Evolutionary conservation across 2,888 invertebrate species (phyloP).

Genomic region (Lumbricus terrestris): DNA sequence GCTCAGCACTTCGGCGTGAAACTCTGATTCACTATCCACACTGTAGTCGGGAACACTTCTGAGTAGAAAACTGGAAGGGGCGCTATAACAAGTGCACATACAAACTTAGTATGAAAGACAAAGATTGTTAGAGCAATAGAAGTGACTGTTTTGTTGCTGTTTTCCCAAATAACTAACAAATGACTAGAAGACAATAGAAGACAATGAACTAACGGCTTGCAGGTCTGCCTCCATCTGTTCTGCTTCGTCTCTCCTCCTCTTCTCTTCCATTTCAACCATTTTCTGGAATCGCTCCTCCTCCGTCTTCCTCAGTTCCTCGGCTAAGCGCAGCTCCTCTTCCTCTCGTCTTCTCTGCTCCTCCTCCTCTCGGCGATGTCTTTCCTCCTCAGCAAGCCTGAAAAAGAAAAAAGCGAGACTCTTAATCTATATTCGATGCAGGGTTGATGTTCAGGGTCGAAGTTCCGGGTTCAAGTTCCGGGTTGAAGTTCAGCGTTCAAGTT

Average conservation of each 20-base stretch:
- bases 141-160: too few relatives aligned
- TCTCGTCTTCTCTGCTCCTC: slow-evolving; percentile 79
- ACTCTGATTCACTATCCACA: too few relatives aligned
- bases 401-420: slow-evolving; percentile 43
- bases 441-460: too few relatives aligned
- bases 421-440: too few relatives aligned
- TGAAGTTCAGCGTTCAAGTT: too few relatives aligned
- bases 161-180: neutral
- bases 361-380: slow-evolving; percentile 74
- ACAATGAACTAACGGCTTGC: neutral
- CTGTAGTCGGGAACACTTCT: too few relatives aligned
- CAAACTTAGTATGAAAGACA: too few relatives aligned
- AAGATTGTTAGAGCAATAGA: too few relatives aligned
- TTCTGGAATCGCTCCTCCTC: slow-evolving; percentile 83
- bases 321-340: slow-evolving; percentile 69
- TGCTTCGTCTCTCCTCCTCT: slow-evolving; percentile 74
- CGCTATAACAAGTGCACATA: too few relatives aligned
- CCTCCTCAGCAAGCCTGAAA: slow-evolving; percentile 65
- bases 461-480: too few relatives aligned
- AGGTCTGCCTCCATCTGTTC: slow-evolving; percentile 50
- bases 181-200: neutral
- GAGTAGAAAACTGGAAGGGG: too few relatives aligned
- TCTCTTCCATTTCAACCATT: slow-evolving; percentile 70
- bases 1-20: too few relatives aligned
- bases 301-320: slow-evolving; percentile 74